Conservation (phyloP, 2,113 vertebrate species). For the Xenopus borealis region DNA sequence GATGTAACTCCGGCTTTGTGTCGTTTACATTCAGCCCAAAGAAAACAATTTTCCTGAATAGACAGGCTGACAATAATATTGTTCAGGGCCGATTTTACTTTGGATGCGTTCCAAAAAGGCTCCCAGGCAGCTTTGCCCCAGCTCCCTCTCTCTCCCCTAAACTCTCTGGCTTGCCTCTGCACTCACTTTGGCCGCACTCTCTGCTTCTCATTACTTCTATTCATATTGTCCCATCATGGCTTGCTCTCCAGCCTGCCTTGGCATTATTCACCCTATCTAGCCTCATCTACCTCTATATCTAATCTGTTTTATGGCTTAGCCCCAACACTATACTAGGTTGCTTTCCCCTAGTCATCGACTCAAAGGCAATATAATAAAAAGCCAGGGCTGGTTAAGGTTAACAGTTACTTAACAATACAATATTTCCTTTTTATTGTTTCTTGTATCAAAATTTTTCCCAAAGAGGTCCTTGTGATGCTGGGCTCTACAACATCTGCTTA, state of each 20-base stretch:
- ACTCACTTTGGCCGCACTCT: background rate
- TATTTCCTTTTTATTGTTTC: too few relatives aligned
- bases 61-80: conserved; percentile 83
- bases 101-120: conserved; percentile 81
- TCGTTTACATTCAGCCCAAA: conserved; percentile 78
- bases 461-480: too few relatives aligned
- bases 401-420: too few relatives aligned
- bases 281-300: too few relatives aligned
- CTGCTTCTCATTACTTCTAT: background rate
- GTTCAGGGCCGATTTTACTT: conserved; percentile 79
- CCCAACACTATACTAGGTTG: too few relatives aligned
- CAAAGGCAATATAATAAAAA: too few relatives aligned
- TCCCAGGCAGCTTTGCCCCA: conserved; percentile 63
- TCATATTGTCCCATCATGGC: conserved; percentile 4
- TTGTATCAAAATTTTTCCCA: too few relatives aligned
- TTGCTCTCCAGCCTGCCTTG: background rate
- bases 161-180: background rate
- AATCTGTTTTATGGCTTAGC: too few relatives aligned
- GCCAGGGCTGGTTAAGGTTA: too few relatives aligned
- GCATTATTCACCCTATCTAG: too few relatives aligned
- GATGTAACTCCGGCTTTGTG: conserved; percentile 88
- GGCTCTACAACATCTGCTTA: too few relatives aligned
- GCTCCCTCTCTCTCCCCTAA: conserved; percentile 7
- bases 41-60: conserved; percentile 76
- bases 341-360: too few relatives aligned